phyloP scores from a whole-genome alignment of 2,113 vertebrate species.

The Eulacestoma nigropectus region DNA sequence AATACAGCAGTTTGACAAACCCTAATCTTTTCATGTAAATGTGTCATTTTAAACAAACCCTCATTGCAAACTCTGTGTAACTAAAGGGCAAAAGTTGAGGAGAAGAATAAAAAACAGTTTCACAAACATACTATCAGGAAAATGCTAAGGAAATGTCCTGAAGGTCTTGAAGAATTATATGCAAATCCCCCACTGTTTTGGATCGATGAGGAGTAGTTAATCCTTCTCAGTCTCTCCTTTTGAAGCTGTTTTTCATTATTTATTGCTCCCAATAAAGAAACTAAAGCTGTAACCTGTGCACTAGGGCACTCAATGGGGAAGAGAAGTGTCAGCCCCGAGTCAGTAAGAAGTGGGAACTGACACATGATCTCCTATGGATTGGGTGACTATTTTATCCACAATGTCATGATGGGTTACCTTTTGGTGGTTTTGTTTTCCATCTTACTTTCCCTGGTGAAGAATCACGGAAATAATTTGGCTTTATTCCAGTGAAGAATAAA shows the following conservation, averaged over 20 bases:
- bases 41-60: neutral
- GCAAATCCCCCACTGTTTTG: neutral
- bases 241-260: constrained; percentile 41
- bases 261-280: constrained; percentile 1
- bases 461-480: neutral
- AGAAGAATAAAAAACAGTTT: neutral
- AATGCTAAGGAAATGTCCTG: neutral
- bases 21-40: neutral
- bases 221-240: neutral
- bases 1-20: neutral
- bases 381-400: neutral
- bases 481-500: neutral
- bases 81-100: neutral
- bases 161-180: neutral
- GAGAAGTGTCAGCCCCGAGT: neutral
- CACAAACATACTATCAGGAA: neutral
- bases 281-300: neutral
- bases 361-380: neutral
- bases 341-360: neutral
- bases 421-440: neutral
- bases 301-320: neutral
- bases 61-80: neutral
- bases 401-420: neutral
- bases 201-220: constrained; percentile 8
- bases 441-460: neutral